Evolutionary conservation across 2,113 vertebrate species (phyloP).

Genomic region (Phaetusa simplex): DNA sequence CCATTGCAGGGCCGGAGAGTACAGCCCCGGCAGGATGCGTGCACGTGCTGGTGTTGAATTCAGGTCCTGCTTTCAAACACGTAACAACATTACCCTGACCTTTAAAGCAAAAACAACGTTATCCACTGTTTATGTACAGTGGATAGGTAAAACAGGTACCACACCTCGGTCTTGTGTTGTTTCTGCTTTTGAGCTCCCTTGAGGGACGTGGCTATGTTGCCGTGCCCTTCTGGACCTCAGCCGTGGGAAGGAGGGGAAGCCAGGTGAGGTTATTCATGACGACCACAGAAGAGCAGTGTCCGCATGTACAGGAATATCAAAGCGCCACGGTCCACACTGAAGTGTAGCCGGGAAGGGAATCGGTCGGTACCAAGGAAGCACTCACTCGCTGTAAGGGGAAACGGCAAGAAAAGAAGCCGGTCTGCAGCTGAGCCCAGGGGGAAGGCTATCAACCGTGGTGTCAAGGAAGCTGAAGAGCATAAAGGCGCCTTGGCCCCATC

Average conservation of each 20-base stretch:
- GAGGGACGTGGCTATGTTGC: neutral
- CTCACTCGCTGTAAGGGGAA: neutral
- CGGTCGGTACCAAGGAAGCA: neutral
- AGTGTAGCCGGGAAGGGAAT: neutral
- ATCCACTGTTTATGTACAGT: neutral
- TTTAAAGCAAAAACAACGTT: neutral
- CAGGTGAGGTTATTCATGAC: neutral
- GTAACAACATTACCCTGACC: neutral
- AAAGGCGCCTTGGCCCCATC: accelerated
- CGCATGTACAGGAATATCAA: neutral
- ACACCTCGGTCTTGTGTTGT: neutral
- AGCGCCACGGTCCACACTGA: accelerated
- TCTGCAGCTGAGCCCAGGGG: neutral
- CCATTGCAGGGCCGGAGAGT: neutral
- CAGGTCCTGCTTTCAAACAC: neutral
- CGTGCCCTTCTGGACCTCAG: neutral
- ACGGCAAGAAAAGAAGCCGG: neutral
- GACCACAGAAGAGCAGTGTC: neutral
- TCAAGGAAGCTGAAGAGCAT: neutral
- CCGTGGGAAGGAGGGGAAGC: neutral
- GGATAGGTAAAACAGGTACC: neutral
- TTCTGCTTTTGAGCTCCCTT: neutral
- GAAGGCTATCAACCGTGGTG: neutral
- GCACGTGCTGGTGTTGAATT: neutral
- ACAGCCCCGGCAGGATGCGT: neutral